Percentiles rank a stretch among this genome's conserved stretches.
phyloP scores from a whole-genome alignment of 2,888 invertebrate genomes.

The Lathronympha strigana region DNA sequence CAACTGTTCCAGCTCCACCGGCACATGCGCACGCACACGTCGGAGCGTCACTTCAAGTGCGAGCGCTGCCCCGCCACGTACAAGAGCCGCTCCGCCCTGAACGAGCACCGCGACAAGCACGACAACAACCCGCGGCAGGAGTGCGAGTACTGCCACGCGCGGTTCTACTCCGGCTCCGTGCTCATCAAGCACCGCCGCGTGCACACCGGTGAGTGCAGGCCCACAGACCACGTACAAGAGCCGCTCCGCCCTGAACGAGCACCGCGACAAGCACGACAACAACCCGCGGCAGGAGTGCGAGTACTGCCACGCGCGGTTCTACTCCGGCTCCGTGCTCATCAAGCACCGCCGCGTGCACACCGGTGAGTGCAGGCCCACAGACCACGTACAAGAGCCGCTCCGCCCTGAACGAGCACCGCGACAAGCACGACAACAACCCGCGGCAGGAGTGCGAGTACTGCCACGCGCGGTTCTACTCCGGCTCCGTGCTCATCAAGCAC shows the following conservation, averaged over 20 bases:
- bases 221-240: background rate
- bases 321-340: constrained; percentile 61
- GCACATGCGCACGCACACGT: constrained; percentile 59
- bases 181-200: constrained; percentile 71
- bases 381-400: constrained; percentile 50
- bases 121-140: constrained; percentile 64
- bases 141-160: constrained; percentile 72
- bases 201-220: constrained; percentile 68
- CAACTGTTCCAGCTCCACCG: constrained; percentile 52
- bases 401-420: constrained; percentile 54
- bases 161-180: constrained; percentile 66
- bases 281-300: constrained; percentile 68
- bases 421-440: constrained; percentile 70
- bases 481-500: constrained; percentile 70
- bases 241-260: background rate
- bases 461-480: constrained; percentile 65
- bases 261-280: constrained; percentile 66
- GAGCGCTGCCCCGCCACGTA: constrained; percentile 61
- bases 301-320: constrained; percentile 71
- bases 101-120: constrained; percentile 63
- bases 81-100: constrained; percentile 49
- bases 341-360: constrained; percentile 74
- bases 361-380: constrained; percentile 64
- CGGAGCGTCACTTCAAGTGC: constrained; percentile 55
- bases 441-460: constrained; percentile 72